Evolutionary conservation across 2,113 vertebrate genomes (phyloP).

Genomic region (Dipodomys merriami): DNA sequence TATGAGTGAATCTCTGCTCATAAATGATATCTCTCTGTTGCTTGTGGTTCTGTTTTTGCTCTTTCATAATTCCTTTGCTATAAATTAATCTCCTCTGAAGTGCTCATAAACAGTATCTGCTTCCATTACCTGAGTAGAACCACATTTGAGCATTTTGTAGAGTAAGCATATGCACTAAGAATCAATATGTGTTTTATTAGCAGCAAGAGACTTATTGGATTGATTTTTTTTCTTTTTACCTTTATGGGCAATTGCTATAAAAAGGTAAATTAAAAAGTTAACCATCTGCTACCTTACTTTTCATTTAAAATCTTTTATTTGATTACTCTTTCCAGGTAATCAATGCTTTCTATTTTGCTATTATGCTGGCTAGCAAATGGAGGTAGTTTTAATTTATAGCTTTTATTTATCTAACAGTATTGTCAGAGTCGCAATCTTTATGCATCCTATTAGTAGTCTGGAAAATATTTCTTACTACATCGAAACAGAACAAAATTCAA

Average conservation of each 20-base stretch:
- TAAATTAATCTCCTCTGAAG: slow-evolving; percentile 80
- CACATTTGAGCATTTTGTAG: slow-evolving; percentile 74
- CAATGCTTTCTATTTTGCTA: slow-evolving; percentile 76
- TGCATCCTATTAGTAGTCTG: slow-evolving; percentile 81
- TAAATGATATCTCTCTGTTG: slow-evolving; percentile 81
- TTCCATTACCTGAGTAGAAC: slow-evolving; percentile 71
- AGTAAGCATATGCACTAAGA: slow-evolving; percentile 76
- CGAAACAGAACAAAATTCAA: slow-evolving; percentile 85
- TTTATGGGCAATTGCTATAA: slow-evolving; percentile 80
- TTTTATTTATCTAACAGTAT: slow-evolving; percentile 83
- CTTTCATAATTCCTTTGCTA: slow-evolving; percentile 80
- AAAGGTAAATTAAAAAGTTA: slow-evolving; percentile 83
- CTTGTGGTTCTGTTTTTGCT: slow-evolving; percentile 78
- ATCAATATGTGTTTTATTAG: slow-evolving; percentile 86
- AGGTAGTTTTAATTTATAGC: slow-evolving; percentile 81
- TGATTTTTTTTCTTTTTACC: slow-evolving; percentile 68
- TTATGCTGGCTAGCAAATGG: slow-evolving; percentile 56
- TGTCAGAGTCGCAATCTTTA: slow-evolving; percentile 79
- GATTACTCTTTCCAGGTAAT: slow-evolving; percentile 80
- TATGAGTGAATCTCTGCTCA: slow-evolving; percentile 53
- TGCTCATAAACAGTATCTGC: slow-evolving; percentile 72
- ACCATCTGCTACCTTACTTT: slow-evolving; percentile 76
- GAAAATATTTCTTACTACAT: slow-evolving; percentile 84
- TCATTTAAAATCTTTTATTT: slow-evolving; percentile 79
- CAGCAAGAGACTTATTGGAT: slow-evolving; percentile 77